Evolutionary conservation across 2,888 invertebrate genomes (phyloP).

Genomic region (Scrobipalpa costella): DNA sequence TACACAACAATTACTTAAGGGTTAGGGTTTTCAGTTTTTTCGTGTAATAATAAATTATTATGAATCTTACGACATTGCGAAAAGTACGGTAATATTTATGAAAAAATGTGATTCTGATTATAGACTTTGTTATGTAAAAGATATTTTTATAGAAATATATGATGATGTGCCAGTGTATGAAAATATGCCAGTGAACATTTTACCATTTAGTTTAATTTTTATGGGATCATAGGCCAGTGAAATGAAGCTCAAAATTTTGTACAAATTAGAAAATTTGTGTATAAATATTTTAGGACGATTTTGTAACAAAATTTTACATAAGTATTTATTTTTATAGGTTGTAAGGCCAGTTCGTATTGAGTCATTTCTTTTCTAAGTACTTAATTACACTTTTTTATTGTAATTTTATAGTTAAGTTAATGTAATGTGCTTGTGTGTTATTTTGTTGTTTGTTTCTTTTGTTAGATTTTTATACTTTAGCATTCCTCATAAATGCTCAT

Average conservation of each 20-base stretch:
- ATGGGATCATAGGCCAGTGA: constrained; percentile 75
- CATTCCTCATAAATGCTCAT: constrained; percentile 62
- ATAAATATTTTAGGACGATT: constrained; percentile 29
- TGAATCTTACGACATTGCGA: constrained; percentile 8
- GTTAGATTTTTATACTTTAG: constrained; percentile 63
- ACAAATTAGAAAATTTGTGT: constrained; percentile 60
- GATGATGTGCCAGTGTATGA: constrained; percentile 43
- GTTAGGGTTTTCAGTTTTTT: too few relatives aligned
- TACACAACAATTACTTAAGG: too few relatives aligned
- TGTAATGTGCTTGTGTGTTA: constrained; percentile 58
- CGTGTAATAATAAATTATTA: too few relatives aligned
- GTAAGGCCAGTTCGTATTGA: constrained; percentile 74
- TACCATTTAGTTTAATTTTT: constrained; percentile 59
- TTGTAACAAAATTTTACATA: constrained; percentile 41
- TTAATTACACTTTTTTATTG: constrained; percentile 45
- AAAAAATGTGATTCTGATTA: constrained; percentile 27
- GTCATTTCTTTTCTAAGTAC: constrained; percentile 58
- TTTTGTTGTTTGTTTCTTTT: constrained; percentile 66
- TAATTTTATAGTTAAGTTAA: constrained; percentile 49
- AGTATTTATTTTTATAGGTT: constrained; percentile 73
- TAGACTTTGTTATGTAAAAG: not conserved
- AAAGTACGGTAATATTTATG: not conserved
- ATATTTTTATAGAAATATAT: not conserved
- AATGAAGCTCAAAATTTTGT: constrained; percentile 77
- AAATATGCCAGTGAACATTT: constrained; percentile 50